Base-by-base conservation (phyloP, 2,113 vertebrate genomes). In the Stigmatopora nigra region DNA sequence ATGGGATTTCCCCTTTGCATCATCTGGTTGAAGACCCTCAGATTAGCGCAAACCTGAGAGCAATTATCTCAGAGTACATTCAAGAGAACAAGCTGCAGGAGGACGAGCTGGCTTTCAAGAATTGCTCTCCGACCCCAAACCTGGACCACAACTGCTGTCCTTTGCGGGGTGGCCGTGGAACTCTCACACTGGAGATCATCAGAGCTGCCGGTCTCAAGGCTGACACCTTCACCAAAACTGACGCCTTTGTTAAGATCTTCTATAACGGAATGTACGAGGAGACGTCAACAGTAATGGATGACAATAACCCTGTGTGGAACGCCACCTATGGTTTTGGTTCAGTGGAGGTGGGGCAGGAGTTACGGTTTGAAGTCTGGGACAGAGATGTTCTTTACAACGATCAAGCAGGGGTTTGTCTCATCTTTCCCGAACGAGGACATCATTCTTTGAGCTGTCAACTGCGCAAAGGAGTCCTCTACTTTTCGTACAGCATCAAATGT, bases 351-450 rank as follows among this genome's bases (percentile, higher is more conserved):
- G 90, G 84, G 44, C 84, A 87, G n/a, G 77, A 77, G 48, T 59
- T 92, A 69, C 81, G 78, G 59, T 78, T 92, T 38, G 90, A 92
- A 76, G 89, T 92, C 15, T 92, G 91, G 90, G 91, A 92, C 19
- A 81, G 75, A 52, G 91, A 91, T 4, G 83, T 91, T 19, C 4
- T 84, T 16, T 91, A 84, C 35, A 83, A 90, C 46, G 90, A 91
- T 56, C 22, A 82, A 1, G 77, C 79, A 0, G 90, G 90, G 10
- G 78, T 13, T 61, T 91, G 90, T 16, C 1, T 85, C 0, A 22
- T 89, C 45, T 80, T 80, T 16, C 90, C 88, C 1, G 86, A 90
- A 78, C 59, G 70, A 69, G 91, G 91, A 58, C 79, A 47, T 46
- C 85, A 85, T 55, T 85, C 84, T 1, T 63, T 87, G 3, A 89